Base-by-base conservation (phyloP, 1,140 invertebrate genomes). In the Lethrus apterus region DNA sequence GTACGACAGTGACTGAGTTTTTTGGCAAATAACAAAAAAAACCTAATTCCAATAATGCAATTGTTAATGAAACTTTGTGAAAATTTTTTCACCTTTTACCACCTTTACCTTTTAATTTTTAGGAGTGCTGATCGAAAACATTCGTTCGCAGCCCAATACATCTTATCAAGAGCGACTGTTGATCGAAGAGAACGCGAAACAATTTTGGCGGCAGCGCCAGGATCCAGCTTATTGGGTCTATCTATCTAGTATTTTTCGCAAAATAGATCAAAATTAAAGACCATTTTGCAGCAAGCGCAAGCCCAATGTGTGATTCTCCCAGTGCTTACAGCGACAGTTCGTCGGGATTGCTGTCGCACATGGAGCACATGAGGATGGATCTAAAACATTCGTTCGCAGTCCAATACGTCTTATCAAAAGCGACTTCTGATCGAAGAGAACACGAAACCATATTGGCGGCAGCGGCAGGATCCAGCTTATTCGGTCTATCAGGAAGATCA, bases 361-460 rank as follows among this genome's bases (percentile, higher is more conserved):
- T 94, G 90, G 91, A 94, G 63, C 89, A 93, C 62, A 93, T 93
- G 91, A 79, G 90, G 59, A 93, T 93, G 89, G 90, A 94, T 69
- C 89, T 89, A 2, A 94, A 93, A 69, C 90, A 93, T 76, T 90
- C 93, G 65, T 93, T 93, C 63, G 90, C 90, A 21, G 90, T 90
- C 17, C 90, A 94, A 64, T 93, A 93, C 65, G 89, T 93, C 14
- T 74, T 93, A 40, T 91, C 87, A 49, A 72, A 89, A 56, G 90
- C 89, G 5, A 89, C 90, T 4, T 89, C 89, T 15, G 89, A 93
- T 59, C 76, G 89, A 57, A 73, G 89, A 50, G 89, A 93, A 63
- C 71, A 89, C 21, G 89, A 93, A 63, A 76, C 70, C 2, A 69
- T 86, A 43, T 69, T 89, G 18, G 81, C 81, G 4, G 80, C 84